phyloP scores from a whole-genome alignment of 2,797 vertebrate genomes.

The Sarcophilus harrisii region DNA sequence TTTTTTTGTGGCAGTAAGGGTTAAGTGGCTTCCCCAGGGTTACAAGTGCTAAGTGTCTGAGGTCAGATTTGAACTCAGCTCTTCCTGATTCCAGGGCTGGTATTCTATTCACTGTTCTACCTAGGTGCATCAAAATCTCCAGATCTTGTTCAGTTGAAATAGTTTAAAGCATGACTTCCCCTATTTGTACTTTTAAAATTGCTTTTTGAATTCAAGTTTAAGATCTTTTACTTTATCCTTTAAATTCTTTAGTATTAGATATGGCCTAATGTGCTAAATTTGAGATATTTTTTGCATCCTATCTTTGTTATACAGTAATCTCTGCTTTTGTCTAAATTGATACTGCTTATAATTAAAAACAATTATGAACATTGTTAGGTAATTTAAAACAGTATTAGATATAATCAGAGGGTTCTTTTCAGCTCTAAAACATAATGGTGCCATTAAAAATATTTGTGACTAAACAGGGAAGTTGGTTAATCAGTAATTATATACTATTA shows the following conservation, averaged over 20 bases:
- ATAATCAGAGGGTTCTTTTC: not conserved
- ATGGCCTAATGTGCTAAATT: not conserved
- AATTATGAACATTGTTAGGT: not conserved
- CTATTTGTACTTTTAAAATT: not conserved
- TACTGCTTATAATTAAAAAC: not conserved
- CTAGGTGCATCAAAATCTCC: not conserved
- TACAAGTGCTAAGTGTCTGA: no score
- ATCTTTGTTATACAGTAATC: not conserved
- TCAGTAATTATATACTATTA: not conserved
- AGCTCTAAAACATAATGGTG: not conserved
- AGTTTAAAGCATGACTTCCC: not conserved
- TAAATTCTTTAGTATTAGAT: not conserved
- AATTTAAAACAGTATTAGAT: not conserved
- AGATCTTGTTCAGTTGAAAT: not conserved
- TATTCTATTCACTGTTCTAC: no score
- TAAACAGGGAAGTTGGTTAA: not conserved
- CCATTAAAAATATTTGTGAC: not conserved
- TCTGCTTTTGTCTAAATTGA: not conserved
- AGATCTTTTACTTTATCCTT: not conserved
- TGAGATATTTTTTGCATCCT: not conserved
- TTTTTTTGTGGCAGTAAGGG: no score
- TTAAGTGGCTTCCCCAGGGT: no score
- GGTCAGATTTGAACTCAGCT: no score
- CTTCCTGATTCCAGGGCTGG: no score
- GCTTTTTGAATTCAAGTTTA: not conserved